Base-by-base conservation (phyloP, 1,140 invertebrate genomes). In the Hyles vespertilio region DNA sequence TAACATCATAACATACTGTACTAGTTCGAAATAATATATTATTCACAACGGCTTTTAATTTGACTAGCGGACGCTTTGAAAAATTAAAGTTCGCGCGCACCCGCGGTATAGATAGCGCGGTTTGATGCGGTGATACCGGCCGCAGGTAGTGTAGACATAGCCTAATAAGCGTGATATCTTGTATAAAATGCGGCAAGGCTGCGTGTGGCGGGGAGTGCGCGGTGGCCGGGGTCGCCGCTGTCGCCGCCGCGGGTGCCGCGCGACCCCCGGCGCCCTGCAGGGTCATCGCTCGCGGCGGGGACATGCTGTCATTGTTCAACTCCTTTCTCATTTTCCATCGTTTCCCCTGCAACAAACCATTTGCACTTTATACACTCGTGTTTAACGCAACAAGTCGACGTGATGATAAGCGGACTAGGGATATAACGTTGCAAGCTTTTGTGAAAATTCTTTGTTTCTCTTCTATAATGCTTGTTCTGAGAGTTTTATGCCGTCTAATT, bases 21-120 rank as follows among this genome's bases (percentile, higher is more conserved):
- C 84, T 87, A 89, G 84, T 89, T 89, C 84, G 80, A 73, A 84
- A 78, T 71, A 74, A 66, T 63, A 73, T 49, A 66, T 67, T 62
- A 76, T 70, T 72, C 68, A 72, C 66, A 63, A 46, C 65, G 57
- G 63, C 71, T 89, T 89, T 89, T 89, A 89, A 89, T 81, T 89
- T 89, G 69, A 89, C 86, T 79, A 86, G 78, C 59, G 86, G 82
- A 78, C 81, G 81, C 77, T 89, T 89, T 89, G 82, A 75, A 80
- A 82, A 78, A 80, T 84, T 81, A 76, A 76, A 78, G 82, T 81
- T 84, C 59, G 70, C 73, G 54, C 77, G 73, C 69, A 74, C 63
- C 50, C 75, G 74, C 59, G 77, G 71, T 43, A 81, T 47, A 33
- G 69, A 72, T 55, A 68, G 60, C 61, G 65, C 61, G 59, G 57